Base-by-base conservation (phyloP, 1,140 invertebrate genomes). In the Ceratosolen fusciceps region DNA sequence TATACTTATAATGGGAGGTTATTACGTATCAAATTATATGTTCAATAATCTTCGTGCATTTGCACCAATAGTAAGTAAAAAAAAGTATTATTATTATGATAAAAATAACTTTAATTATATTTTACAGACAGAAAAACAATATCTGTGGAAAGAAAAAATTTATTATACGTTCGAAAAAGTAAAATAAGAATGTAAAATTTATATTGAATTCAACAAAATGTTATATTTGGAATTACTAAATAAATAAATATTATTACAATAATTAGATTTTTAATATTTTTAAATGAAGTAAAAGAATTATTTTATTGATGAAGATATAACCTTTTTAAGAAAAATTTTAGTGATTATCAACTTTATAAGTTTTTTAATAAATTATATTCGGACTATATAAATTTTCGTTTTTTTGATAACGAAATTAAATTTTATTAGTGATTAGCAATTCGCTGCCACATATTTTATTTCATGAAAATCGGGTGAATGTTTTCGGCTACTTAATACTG, bases 101-200 rank as follows among this genome's bases (percentile, higher is more conserved):
- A 52, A 52, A 52, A 52, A 8, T 52, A 52, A 19, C 21, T 19
- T 31, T 52, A 14, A 9, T 54, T 47, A 37, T 54, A 49, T 60
- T 37, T 82, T 79, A 62, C 58, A 82, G 77, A 26, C 39, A 26
- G 76, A 72, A 49, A 82, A 82, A 21, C 80, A 82, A 54, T 81
- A 54, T 49, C 80, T 75, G 37, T 76, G 58, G 60, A 76, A 52
- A 67, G 29, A 62, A 47, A 67, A 76, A 21, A 67, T 2, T n/a
- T 54, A 76, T 37, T 76, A 76, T 12, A 76, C 74, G 10, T 76
- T 76, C 54, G 62, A 76, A 52, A 76, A 67, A 65, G n/a, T 4
- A 21, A 34, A 74, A 4, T 74, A 65, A 34, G 9, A 34, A 43
- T 26, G 34, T 14, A 49, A 76, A 67, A 14, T 43, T 8, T 60